Conservation (phyloP, 2,113 vertebrate species). For the Lophura nycthemera region DNA sequence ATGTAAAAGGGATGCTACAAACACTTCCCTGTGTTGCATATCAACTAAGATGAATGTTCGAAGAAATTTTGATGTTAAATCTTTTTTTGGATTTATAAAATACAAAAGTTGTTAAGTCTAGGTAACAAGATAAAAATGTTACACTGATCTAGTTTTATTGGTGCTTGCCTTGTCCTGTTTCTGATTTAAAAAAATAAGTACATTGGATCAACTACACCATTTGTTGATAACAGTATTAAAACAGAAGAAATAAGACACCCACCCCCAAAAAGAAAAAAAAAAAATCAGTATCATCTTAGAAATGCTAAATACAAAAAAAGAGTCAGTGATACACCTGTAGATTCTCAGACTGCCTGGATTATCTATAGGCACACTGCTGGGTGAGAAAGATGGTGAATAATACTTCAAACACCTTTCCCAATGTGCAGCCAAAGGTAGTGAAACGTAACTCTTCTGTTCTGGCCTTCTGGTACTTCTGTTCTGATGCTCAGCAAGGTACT, state of each 20-base stretch:
- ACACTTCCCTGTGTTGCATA: neutral
- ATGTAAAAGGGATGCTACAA: neutral
- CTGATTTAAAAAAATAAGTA: neutral
- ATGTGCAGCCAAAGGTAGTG: neutral
- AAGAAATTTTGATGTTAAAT: neutral
- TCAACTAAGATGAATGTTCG: neutral
- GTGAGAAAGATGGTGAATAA: neutral
- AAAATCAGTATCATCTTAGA: neutral
- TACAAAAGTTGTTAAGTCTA: neutral
- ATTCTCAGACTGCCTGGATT: neutral
- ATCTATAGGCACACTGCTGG: neutral
- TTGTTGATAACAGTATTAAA: neutral
- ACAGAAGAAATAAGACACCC: neutral
- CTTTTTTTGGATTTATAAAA: neutral
- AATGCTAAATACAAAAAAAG: neutral
- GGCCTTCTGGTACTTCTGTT: neutral
- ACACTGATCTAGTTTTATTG: neutral
- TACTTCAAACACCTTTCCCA: neutral
- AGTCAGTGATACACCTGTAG: neutral
- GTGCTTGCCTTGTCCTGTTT: neutral
- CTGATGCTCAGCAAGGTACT: neutral
- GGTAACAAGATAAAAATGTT: neutral
- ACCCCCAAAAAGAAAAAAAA: no score
- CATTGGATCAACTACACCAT: neutral
- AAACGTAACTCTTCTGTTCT: neutral